Percentiles rank a stretch among this genome's conserved stretches.
Conservation (phyloP, 1,140 invertebrate genomes). For the Orius insidiosus region DNA sequence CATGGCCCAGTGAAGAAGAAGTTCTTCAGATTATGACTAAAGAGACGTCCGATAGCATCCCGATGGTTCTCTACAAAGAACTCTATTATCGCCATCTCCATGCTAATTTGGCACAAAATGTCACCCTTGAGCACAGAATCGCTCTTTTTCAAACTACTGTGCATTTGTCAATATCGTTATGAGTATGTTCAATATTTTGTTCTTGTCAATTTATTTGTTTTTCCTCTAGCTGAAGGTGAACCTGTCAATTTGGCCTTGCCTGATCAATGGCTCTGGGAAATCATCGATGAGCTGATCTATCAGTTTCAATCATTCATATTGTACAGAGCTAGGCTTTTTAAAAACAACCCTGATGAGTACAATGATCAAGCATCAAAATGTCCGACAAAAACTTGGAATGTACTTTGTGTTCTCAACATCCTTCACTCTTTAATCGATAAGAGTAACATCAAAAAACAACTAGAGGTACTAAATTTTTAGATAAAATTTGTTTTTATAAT, state of each 20-base stretch:
- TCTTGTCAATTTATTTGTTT: not conserved
- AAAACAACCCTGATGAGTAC: slow-evolving; percentile 70
- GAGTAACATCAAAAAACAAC: slow-evolving; percentile 93
- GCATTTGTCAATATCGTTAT: slow-evolving; percentile 89
- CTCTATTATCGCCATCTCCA: slow-evolving; percentile 96
- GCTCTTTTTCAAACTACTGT: slow-evolving; percentile 98
- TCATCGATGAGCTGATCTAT: slow-evolving; percentile 93
- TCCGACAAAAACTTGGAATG: slow-evolving; percentile 93
- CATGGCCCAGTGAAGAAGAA: slow-evolving; percentile 78
- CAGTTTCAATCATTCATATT: slow-evolving; percentile 94
- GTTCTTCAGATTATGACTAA: slow-evolving; percentile 62
- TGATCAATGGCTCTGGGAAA: slow-evolving; percentile 98
- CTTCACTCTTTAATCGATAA: slow-evolving; percentile 95
- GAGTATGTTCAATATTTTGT: slow-evolving; percentile 9
- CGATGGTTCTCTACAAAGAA: slow-evolving; percentile 93
- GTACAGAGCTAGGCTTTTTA: slow-evolving; percentile 71
- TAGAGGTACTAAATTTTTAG: slow-evolving; percentile 50
- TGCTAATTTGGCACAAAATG: slow-evolving; percentile 66
- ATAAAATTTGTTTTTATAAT: not conserved
- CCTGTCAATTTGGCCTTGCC: slow-evolving; percentile 87
- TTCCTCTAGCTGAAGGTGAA: slow-evolving; percentile 44
- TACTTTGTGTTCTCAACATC: slow-evolving; percentile 94
- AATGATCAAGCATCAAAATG: slow-evolving; percentile 42
- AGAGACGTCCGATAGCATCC: slow-evolving; percentile 45
- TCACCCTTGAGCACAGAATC: slow-evolving; percentile 78